These are phyloP conservation scores for Micropterix aruncella DNA, from an alignment of 2,888 invertebrate species.

Conservation along the genomic window DNA sequence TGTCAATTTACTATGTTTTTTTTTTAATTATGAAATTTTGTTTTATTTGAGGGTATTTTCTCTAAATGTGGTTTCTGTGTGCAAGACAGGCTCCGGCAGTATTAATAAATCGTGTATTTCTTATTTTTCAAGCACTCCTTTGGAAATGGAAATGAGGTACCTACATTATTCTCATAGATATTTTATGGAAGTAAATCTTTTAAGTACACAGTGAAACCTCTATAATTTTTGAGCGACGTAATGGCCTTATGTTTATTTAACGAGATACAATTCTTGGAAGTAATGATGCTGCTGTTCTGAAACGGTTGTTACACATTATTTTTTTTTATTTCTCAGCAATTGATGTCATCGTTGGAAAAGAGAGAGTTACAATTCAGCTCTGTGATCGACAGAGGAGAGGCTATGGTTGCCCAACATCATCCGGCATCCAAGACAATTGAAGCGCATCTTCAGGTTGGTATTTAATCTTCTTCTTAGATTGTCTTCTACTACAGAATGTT, in stretches of 20 bases:
- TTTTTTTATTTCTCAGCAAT: slow-evolving; percentile 43
- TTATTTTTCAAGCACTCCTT: slow-evolving; percentile 41
- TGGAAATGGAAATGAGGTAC: slow-evolving; percentile 46
- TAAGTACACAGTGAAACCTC: too few relatives aligned
- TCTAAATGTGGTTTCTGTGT: too few relatives aligned
- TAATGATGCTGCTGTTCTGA: neutral
- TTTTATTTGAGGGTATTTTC: too few relatives aligned
- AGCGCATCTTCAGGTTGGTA: slow-evolving; percentile 44
- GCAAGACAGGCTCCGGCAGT: too few relatives aligned
- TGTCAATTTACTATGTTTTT: too few relatives aligned
- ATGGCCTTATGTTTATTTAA: too few relatives aligned
- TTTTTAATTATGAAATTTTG: too few relatives aligned
- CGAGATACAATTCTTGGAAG: neutral
- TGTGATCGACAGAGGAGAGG: slow-evolving; percentile 92
- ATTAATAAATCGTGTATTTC: slow-evolving; percentile 13
- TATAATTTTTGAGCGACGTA: too few relatives aligned
- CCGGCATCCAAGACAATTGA: slow-evolving; percentile 94
- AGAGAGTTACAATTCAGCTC: slow-evolving; percentile 93
- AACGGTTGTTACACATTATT: neutral
- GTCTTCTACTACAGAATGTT: too few relatives aligned
- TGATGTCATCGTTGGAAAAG: slow-evolving; percentile 93
- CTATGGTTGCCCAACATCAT: slow-evolving; percentile 85
- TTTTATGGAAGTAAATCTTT: too few relatives aligned
- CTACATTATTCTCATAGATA: slow-evolving; percentile 19
- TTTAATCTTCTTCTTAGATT: neutral